phyloP scores from a whole-genome alignment of 2,888 invertebrate genomes.

The Hetaerina titia region DNA sequence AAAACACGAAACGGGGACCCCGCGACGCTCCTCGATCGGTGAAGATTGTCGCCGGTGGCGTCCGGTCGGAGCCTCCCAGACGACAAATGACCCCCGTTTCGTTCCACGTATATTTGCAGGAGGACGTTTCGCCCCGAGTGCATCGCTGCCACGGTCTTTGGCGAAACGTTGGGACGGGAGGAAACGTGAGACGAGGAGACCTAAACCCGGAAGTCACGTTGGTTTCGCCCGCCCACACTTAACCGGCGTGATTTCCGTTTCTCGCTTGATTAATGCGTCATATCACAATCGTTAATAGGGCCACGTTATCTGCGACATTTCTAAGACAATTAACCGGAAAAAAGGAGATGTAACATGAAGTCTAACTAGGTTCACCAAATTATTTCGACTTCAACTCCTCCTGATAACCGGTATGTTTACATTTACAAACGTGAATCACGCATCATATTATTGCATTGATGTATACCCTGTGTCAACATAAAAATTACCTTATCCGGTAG shows the following conservation, averaged over 20 bases:
- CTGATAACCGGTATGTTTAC: too few species aligned
- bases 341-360: background rate
- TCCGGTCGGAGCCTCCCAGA: too few species aligned
- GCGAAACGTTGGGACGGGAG: background rate
- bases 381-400: background rate
- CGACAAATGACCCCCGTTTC: too few species aligned
- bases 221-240: background rate
- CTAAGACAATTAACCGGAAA: background rate
- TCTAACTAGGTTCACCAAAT: background rate
- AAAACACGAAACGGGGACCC: too few species aligned
- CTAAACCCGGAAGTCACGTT: background rate
- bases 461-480: too few species aligned
- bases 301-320: background rate
- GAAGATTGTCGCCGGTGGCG: too few species aligned
- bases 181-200: background rate
- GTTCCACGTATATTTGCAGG: too few species aligned
- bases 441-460: too few species aligned
- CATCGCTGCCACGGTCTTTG: background rate
- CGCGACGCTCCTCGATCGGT: too few species aligned
- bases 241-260: slow-evolving; percentile 16
- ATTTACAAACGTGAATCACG: too few species aligned
- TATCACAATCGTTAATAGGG: background rate
- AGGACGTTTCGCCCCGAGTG: too few species aligned
- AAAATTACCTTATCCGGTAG: too few species aligned
- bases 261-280: background rate